These are phyloP conservation scores for Diploscapter pachys DNA, from an alignment of 1,140 invertebrate genomes.

Conservation along the genomic window DNA sequence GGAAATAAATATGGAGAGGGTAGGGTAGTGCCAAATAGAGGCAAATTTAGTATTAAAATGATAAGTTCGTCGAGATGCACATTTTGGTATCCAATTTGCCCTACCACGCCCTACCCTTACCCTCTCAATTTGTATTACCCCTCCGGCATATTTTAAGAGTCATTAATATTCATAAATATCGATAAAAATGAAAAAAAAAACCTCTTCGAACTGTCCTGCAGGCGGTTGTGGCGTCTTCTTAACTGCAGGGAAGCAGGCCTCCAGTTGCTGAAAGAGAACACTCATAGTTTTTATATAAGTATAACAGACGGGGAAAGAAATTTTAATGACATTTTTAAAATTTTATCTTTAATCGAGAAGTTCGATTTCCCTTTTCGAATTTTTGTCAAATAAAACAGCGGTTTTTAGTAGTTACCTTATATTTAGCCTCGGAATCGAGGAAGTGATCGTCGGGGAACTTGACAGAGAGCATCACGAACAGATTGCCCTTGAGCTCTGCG, in stretches of 20 bases:
- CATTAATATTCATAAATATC: no score
- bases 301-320: conserved; percentile 3
- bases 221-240: conserved; percentile 8
- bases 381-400: conserved; percentile 3
- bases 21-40: no score
- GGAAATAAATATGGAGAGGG: no score
- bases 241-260: conserved; percentile 1
- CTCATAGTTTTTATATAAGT: conserved; percentile 67
- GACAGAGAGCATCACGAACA: conserved; percentile 82
- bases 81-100: no score
- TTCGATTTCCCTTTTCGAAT: background rate
- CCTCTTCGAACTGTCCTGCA: conserved; percentile 60
- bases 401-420: conserved; percentile 62
- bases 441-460: conserved; percentile 80
- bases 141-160: no score
- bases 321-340: no score
- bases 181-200: no score
- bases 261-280: background rate
- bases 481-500: conserved; percentile 77
- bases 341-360: background rate
- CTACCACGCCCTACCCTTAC: no score
- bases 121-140: no score
- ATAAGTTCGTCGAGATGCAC: no score
- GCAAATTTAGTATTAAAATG: no score
- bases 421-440: conserved; percentile 66